Base-by-base conservation (phyloP, 2,113 vertebrate species). In the Gobiocypris rarus region DNA sequence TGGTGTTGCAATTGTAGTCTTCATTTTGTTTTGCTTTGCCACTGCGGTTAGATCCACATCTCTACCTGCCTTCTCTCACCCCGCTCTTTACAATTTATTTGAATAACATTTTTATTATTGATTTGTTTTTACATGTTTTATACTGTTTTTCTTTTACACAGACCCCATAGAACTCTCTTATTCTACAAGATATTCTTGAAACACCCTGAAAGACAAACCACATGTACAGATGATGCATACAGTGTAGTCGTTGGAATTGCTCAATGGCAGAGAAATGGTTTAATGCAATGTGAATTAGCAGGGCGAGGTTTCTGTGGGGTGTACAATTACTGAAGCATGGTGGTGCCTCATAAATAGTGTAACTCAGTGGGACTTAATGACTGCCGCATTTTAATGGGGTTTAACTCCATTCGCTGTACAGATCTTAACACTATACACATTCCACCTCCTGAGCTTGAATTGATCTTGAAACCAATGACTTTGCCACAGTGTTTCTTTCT, bases 301-400 rank as follows among this genome's bases (percentile, higher is more conserved):
- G 86, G 85, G 86, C 82, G 83, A 88, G 58, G 63, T 84, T 86
- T 9, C 76, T 81, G 70, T 75, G 56, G 87, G 71, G 86, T 87
- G 91, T 81, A 88, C 90, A 90, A 91, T 93, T 90, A 91, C 88
- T 83, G 83, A 75, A 81, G 80, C 63, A n/a, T 67, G 19, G 87
- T 85, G 59, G 59, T 85, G 79, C 89, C 88, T 92, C 90, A 93
- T 87, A 92, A 91, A 93, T 90, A 90, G 86, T 83, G 61, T 58
- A 86, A 89, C 89, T 88, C 84, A 88, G 76, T 58, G 84, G 89
- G 89, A 88, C 4, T 50, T 74, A 87, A 85, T 89, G 83, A 81
- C 87, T 70, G 76, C 86, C 87, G 89, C 88, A 86, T 91, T 89
- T 90, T 89, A 89, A 94, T 92, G 87, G 59, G 28, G n/a, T 70